Evolutionary conservation across 2,113 vertebrate species (phyloP).

Genomic region (Monopterus albus): DNA sequence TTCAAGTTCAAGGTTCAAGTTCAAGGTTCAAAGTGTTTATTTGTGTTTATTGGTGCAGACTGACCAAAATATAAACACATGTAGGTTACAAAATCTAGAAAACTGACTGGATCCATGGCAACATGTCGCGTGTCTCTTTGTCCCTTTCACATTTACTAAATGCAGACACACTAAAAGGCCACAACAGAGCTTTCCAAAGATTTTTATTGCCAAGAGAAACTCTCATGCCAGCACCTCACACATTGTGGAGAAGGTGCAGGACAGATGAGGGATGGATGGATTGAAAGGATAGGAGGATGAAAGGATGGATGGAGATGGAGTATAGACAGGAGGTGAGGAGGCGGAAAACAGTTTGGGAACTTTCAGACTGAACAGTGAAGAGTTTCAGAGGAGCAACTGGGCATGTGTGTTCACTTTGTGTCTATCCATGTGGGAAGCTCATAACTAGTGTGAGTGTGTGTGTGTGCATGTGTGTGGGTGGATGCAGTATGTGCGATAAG

Average conservation of each 20-base stretch:
- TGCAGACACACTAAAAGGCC: background rate
- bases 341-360: slow-evolving; percentile 76
- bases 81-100: too few species aligned
- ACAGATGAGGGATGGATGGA: slow-evolving; percentile 42
- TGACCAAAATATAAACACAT: too few species aligned
- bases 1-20: too few species aligned
- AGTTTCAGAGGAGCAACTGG: slow-evolving; percentile 59
- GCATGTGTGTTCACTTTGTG: slow-evolving; percentile 54
- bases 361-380: slow-evolving; percentile 66
- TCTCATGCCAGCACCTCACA: slow-evolving; percentile 10
- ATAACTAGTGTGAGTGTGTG: slow-evolving; percentile 55
- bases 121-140: too few species aligned
- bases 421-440: slow-evolving; percentile 57
- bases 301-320: slow-evolving; percentile 51
- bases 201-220: slow-evolving; percentile 11
- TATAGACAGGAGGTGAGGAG: slow-evolving; percentile 79
- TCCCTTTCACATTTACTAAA: slow-evolving; percentile 5
- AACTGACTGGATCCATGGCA: too few species aligned
- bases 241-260: background rate
- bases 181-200: background rate
- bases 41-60: too few species aligned
- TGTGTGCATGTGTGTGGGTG: slow-evolving; percentile 45
- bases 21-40: too few species aligned
- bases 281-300: slow-evolving; percentile 29
- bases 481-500: slow-evolving; percentile 58